Base-by-base conservation (phyloP, 2,888 invertebrate genomes). In the Thalpophila matura region DNA sequence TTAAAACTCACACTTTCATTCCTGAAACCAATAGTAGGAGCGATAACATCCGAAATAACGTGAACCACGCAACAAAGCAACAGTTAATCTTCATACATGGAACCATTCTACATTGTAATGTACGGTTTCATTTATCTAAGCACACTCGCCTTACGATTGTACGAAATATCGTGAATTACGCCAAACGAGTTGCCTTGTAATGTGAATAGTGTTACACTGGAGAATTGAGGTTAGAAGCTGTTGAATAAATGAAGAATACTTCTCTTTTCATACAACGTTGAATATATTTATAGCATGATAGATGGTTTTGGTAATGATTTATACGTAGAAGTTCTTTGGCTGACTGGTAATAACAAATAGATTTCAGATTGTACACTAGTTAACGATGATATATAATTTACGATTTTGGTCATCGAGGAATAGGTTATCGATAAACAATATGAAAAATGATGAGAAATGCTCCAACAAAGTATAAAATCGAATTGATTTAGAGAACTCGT, bases 51-150 rank as follows among this genome's bases (percentile, higher is more conserved):
- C 1, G 18, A 9, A 42, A 53, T 27, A 27, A 38, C n/a, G 16
- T 7, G 0, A 24, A 35, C 3, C 10, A 18, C 24, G 35, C 51
- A 50, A 70, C 38, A 42, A 51, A 59, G 7, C 22, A n/a, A 14
- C 37, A 0, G 10, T 62, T 55, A 22, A 55, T 62, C 31, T 71
- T 20, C 14, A 49, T 49, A 10, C 16, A 31, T 7, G 49, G 20
- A 46, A 46, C 45, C 33, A 61, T 53, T 33, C 18, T 55, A 22
- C 58, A 42, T 47, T 6, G 24, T 45, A 62, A 40, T 27, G 14
- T 42, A 55, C 18, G 10, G 47, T 62, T 40, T 56, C 59, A 69
- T 68, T 62, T 58, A 58, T 45, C 12, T 18, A 37, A 73, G 49
- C 53, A 56, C 27, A 50, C 58, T 61, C 26, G 27, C 14, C 9